Base-by-base conservation (phyloP, 2,797 vertebrate species). In the Hybognathus amarus region DNA sequence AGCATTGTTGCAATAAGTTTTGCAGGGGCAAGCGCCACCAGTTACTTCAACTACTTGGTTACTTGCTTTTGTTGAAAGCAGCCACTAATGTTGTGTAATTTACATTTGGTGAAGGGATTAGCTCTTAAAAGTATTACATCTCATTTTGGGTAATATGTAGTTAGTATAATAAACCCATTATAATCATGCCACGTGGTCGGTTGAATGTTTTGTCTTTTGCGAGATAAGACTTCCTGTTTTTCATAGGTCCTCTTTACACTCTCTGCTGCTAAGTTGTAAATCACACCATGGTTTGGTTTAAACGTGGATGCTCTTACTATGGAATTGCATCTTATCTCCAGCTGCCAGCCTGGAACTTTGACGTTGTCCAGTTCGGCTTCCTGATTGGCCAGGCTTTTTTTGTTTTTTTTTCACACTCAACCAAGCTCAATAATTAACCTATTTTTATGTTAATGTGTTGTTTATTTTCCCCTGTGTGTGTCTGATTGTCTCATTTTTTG, bases 271-370 rank as follows among this genome's bases (percentile, higher is more conserved):
- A 42, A 56, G 73, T 59, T 77, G 50, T 83, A 77, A 77, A 69
- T 69, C 10, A 2, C 69, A 24, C 24, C 5, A 27, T 24, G 38
- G 38, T 47, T 40, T 70, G 36, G 15, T 76, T 36, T 40, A 67
- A 59, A 20, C 6, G 2, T 64, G 1, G 18, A 0, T 47, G 27
- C 80, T 15, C 30, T 59, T 22, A 15, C 77, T 66, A 40, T 66
- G 71, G 74, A 80, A 64, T 80, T 63, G 40, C 50, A 38, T 85
- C 83, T 89, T 86, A 86, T 89, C 88, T 86, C 36, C 50, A 85
- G 79, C 82, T 87, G 86, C 80, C 85, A 87, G 66, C 42, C 73
- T 10, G 20, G 2, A 56, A 40, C 52, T 54, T 70, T 79, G 86
- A 89, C 47, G 3, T 66, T 83, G 27, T 75, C 69, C 86, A 87